phyloP scores from a whole-genome alignment of 2,888 invertebrate genomes.

The Gymnosoma rotundatum region DNA sequence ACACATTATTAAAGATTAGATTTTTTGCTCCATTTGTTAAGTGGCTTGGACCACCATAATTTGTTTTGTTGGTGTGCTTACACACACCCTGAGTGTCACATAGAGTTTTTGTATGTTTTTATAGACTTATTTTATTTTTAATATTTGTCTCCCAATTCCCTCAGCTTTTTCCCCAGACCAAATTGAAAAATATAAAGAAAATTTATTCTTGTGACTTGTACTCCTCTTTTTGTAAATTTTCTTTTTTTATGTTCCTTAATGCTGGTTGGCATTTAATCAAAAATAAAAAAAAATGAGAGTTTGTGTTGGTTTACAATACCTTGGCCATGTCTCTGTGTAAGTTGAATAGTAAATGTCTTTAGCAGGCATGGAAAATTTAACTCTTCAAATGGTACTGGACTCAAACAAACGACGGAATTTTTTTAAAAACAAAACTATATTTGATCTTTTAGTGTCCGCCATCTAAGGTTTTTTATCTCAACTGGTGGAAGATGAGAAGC shows the following conservation, averaged over 20 bases:
- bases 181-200: constrained; percentile 41
- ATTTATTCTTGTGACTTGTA: constrained; percentile 46
- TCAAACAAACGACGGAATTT: too few relatives aligned
- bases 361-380: too few relatives aligned
- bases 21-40: constrained; percentile 70
- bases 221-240: constrained; percentile 15
- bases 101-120: constrained; percentile 71
- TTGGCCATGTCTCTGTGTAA: constrained; percentile 14
- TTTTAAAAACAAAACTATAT: too few relatives aligned
- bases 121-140: constrained; percentile 33
- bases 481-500: too few relatives aligned
- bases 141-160: constrained; percentile 44
- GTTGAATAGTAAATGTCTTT: background rate
- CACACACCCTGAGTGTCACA: constrained; percentile 74
- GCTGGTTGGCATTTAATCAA: constrained; percentile 72
- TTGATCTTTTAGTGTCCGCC: too few relatives aligned
- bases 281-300: constrained; percentile 38
- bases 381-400: too few relatives aligned
- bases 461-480: too few relatives aligned
- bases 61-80: constrained; percentile 68
- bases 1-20: constrained; percentile 68
- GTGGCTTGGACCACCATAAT: constrained; percentile 70
- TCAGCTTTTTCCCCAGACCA: constrained; percentile 9
- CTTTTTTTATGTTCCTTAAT: constrained; percentile 56
- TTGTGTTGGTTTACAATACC: constrained; percentile 28